Base-by-base conservation (phyloP, 2,113 vertebrate species). In the Etheostoma cragini region DNA sequence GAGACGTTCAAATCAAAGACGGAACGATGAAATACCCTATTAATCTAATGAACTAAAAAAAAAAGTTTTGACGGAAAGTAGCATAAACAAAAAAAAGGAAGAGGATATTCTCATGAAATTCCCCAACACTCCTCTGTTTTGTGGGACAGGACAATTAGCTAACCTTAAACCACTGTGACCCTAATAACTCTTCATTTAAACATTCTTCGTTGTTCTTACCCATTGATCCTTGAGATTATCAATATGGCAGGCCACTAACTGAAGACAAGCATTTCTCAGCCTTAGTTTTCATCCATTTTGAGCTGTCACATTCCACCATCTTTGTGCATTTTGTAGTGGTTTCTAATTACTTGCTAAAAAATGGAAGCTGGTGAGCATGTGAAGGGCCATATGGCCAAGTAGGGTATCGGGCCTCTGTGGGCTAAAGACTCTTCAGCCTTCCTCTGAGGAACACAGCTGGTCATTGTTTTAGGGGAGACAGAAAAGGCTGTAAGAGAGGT, bases 331-430 rank as follows among this genome's bases (percentile, higher is more conserved):
- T 74, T 75, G 68, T 65, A 10, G 35, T 76, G 76, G 83, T 86
- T 82, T 91, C 89, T 80, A 87, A 91, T 91, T 88, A 92, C 88
- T 74, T 83, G 64, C 76, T 56, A 66, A 83, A 81, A 83, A 71
- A 83, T 58, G 54, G 60, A 49, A 54, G 62, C 71, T 60, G 50
- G 62, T 76, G 80, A 87, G 64, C 84, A 83, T 62, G 72, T 69
- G 74, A 83, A 30, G 46, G 49, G 50, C 85, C 90, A 89, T 85
- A 84, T 91, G 85, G 82, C 82, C 81, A 72, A 87, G 73, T 66
- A 56, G 61, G 72, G 64, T 84, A 90, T 87, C 80, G 63, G 78
- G 69, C 64, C 61, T 62, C 42, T 17, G 64, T 69, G 66, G 47
- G 78, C n/a, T 72, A 70, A 61, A 86, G 68, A 72, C 71, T 68